These are phyloP conservation scores for Dynastes hyllus DNA, from an alignment of 2,888 invertebrate species.

Conservation along the genomic window DNA sequence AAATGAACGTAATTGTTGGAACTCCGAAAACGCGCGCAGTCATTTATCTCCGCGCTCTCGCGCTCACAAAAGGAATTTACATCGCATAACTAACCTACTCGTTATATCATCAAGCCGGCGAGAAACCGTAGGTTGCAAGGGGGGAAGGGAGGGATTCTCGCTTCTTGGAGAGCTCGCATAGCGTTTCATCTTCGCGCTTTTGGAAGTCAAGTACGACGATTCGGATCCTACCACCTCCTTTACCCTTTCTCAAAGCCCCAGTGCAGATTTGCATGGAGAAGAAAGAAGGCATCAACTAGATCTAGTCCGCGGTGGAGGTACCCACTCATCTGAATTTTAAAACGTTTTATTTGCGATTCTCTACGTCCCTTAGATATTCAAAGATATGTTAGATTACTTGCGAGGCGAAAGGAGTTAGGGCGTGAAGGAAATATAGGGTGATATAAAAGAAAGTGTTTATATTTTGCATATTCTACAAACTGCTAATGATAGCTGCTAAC, in stretches of 20 bases:
- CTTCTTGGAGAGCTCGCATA: too few species aligned
- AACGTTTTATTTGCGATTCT: neutral
- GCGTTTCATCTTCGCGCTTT: neutral
- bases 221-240: too few species aligned
- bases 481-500: too few species aligned
- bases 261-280: neutral
- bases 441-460: too few species aligned
- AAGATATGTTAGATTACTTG: neutral
- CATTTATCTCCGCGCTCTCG: too few species aligned
- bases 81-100: slow-evolving; percentile 14
- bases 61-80: slow-evolving; percentile 8
- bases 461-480: too few species aligned
- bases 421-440: too few species aligned
- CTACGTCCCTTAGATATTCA: neutral
- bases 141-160: neutral
- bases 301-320: neutral
- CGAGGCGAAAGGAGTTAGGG: too few species aligned
- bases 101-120: neutral
- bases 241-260: neutral
- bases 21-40: neutral
- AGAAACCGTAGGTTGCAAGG: neutral
- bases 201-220: neutral
- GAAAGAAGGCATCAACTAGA: neutral
- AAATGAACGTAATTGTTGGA: slow-evolving; percentile 9
- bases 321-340: slow-evolving; percentile 7